Base-by-base conservation (phyloP, 2,113 vertebrate species). In the Apteryx mantelli region DNA sequence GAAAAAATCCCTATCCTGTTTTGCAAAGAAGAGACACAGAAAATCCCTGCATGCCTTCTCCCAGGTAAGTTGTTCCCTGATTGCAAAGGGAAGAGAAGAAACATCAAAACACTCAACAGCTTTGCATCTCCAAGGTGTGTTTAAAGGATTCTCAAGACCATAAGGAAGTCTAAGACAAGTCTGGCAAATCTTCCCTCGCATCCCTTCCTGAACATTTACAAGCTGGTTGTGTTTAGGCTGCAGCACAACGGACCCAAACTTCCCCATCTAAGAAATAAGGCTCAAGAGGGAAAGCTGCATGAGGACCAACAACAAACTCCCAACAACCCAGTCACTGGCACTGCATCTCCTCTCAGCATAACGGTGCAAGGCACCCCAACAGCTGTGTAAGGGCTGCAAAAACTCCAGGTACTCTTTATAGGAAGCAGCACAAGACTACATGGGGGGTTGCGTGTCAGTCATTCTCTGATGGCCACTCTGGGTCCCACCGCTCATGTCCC, bases 281-380 rank as follows among this genome's bases (percentile, higher is more conserved):
- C 63, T 13, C 55, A 75, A 32, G 16, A 24, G 60, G 30, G 24
- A 12, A 25, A 78, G 74, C 53, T 65, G 85, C 28, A 22, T 48
- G 63, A 46, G 40, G 40, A 89, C 40, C 65, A 58, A 6, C 19
- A 19, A 50, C 50, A 70, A 40, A 76, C 75, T 36, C 71, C 30
- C 28, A 28, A 78, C 3, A 40, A 68, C 60, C 34, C 71, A 88
- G 0, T 2, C 34, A 48, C 66, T 34, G 21, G 66, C 66, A 69
- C 25, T 2, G 1, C 14, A 6, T 3, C 6, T 3, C 26, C 13
- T 40, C 64, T 56, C 9, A 1, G 11, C 40, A 53, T 13, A 46
- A 53, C 46, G 18, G n/a, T 58, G 61, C 76, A 70, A 65, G 55
- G 12, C 64, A 61, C 26, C 64, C n/a, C 74, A 8, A 28, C 24